Evolutionary conservation across 2,797 vertebrate genomes (phyloP).

Genomic region (Melanogrammus aeglefinus): DNA sequence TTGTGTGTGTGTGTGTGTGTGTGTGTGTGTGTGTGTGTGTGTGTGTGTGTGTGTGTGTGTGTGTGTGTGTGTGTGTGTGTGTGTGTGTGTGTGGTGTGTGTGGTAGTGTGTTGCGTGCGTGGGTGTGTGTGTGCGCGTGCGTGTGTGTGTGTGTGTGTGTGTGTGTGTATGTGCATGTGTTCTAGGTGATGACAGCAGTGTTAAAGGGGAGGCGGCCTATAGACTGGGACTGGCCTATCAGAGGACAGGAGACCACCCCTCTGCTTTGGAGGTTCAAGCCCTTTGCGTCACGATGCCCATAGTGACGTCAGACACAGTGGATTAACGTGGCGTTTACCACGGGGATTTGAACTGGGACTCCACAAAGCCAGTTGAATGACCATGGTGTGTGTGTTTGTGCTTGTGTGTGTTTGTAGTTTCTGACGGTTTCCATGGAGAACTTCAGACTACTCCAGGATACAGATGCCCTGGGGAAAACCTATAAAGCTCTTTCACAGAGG

Average conservation of each 20-base stretch:
- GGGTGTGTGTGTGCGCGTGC: background rate
- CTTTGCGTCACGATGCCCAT: background rate
- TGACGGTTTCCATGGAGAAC: conserved; percentile 52
- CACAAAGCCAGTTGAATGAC: no score
- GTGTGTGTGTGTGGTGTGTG: conserved; percentile 14
- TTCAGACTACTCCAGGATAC: conserved; percentile 43
- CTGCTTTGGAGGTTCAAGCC: conserved; percentile 52
- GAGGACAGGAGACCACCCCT: conserved; percentile 44
- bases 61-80: background rate
- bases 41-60: conserved; percentile 7
- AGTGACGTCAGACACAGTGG: background rate
- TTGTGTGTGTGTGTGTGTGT: conserved; percentile 3
- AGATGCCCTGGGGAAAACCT: conserved; percentile 48
- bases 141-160: background rate
- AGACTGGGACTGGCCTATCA: conserved; percentile 63
- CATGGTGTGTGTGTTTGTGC: conserved; percentile 9
- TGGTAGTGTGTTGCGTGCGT: no score
- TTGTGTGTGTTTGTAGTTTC: conserved; percentile 51
- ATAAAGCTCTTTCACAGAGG: conserved; percentile 49
- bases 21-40: background rate
- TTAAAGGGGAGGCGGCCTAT: conserved; percentile 51
- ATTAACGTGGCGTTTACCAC: background rate
- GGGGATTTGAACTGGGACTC: background rate
- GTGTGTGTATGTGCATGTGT: background rate
- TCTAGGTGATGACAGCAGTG: conserved; percentile 71